Conservation (phyloP, 1,140 invertebrate genomes). For the Laodelphax striatellus region DNA sequence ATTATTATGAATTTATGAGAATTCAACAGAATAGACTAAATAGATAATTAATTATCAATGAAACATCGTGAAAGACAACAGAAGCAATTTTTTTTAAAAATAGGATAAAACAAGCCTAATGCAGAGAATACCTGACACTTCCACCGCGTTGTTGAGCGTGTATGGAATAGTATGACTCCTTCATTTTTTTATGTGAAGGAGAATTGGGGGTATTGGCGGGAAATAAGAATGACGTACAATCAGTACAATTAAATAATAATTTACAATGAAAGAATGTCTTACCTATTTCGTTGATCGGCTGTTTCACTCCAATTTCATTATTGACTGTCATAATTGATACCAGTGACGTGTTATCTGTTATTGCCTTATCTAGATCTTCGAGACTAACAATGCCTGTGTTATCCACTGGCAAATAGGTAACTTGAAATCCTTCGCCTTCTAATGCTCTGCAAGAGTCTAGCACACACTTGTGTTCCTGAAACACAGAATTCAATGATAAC, state of each 20-base stretch:
- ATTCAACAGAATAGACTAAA: too few relatives aligned
- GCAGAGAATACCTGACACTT: too few relatives aligned
- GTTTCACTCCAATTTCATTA: conserved; percentile 97
- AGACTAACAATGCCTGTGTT: conserved; percentile 81
- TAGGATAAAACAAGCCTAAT: too few relatives aligned
- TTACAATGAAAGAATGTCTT: conserved; percentile 10
- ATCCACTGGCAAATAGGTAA: conserved; percentile 92
- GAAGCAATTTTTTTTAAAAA: too few relatives aligned
- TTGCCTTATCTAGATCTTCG: conserved; percentile 63
- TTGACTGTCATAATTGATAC: conserved; percentile 98
- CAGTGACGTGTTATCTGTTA: conserved; percentile 83
- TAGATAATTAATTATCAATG: too few relatives aligned
- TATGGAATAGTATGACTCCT: too few relatives aligned
- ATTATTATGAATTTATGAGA: too few relatives aligned
- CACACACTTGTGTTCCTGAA: conserved; percentile 97
- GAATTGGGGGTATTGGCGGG: too few relatives aligned
- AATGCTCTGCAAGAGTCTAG: conserved; percentile 93
- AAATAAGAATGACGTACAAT: background rate
- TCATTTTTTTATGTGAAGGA: too few relatives aligned
- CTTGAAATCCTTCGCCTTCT: conserved; percentile 88
- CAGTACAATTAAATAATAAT: background rate
- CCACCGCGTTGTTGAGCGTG: too few relatives aligned
- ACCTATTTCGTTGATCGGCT: conserved; percentile 90
- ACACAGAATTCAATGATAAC: too few relatives aligned
- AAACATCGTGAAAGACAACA: too few relatives aligned